Conservation (phyloP, 2,888 invertebrate species). For the Hydriomena furcata region DNA sequence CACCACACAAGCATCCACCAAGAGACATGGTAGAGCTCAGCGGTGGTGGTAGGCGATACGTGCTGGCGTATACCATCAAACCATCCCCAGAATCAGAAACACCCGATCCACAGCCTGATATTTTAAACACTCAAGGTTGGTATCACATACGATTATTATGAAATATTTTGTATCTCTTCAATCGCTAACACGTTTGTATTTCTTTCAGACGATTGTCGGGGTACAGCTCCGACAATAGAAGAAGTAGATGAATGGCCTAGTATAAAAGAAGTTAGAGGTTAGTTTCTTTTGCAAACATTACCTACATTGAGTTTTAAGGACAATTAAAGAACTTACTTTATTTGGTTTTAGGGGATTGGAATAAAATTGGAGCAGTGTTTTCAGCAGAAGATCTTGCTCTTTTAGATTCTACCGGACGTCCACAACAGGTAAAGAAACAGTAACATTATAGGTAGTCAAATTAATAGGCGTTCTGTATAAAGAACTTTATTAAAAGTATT, state of each 20-base stretch:
- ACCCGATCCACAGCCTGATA: conserved; percentile 89
- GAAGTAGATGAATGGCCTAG: conserved; percentile 77
- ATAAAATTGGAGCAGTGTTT: conserved; percentile 74
- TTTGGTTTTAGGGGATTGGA: conserved; percentile 65
- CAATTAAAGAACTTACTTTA: too few species aligned
- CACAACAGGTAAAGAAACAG: conserved; percentile 56
- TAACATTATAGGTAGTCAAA: too few species aligned
- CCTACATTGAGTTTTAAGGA: too few species aligned
- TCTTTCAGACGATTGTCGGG: conserved; percentile 66
- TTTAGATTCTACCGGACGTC: conserved; percentile 67
- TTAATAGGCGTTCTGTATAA: too few species aligned
- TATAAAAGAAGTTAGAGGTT: conserved; percentile 76
- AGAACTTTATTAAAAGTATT: conserved; percentile 4
- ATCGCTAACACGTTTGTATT: not conserved
- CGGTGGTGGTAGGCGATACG: conserved; percentile 92
- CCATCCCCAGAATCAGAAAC: conserved; percentile 83
- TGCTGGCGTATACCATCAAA: conserved; percentile 93
- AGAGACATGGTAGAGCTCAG: conserved; percentile 86
- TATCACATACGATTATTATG: not conserved
- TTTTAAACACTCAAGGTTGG: conserved; percentile 89
- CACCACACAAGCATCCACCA: conserved; percentile 72
- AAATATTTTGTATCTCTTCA: not conserved
- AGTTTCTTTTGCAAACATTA: conserved; percentile 1
- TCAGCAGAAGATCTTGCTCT: conserved; percentile 78
- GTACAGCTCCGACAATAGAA: conserved; percentile 50